phyloP scores from a whole-genome alignment of 2,888 invertebrate species.

The Diaperis boleti region DNA sequence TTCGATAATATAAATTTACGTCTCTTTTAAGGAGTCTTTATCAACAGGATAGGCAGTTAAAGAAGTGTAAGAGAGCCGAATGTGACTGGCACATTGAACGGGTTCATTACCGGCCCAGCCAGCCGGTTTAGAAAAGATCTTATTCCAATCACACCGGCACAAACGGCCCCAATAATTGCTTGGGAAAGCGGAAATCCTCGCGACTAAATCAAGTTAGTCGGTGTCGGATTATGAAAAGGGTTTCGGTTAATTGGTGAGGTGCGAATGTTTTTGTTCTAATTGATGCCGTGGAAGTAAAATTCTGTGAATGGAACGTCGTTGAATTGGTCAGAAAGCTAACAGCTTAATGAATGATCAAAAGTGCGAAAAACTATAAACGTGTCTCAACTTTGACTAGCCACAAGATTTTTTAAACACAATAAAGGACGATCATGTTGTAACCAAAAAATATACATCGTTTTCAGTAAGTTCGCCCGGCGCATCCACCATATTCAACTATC shows the following conservation, averaged over 20 bases:
- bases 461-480: no score
- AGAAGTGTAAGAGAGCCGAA: conserved; percentile 50
- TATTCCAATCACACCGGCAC: conserved; percentile 50
- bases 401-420: no score
- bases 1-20: conserved; percentile 51
- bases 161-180: conserved; percentile 48
- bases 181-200: conserved; percentile 45
- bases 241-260: background rate
- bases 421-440: no score
- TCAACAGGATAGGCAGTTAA: conserved; percentile 51
- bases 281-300: no score
- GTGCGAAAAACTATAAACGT: no score
- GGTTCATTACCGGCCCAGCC: conserved; percentile 48
- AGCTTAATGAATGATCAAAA: no score
- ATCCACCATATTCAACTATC: no score
- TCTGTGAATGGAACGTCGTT: no score
- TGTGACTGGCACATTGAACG: conserved; percentile 52
- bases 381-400: no score
- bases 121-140: conserved; percentile 46
- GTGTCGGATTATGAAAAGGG: conserved; percentile 31
- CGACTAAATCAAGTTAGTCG: conserved; percentile 34
- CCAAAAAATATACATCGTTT: no score
- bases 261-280: no score
- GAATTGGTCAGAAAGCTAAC: no score
- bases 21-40: conserved; percentile 50